These are phyloP conservation scores for Heptranchias perlo DNA, from an alignment of 2,113 vertebrate genomes.

Conservation along the genomic window DNA sequence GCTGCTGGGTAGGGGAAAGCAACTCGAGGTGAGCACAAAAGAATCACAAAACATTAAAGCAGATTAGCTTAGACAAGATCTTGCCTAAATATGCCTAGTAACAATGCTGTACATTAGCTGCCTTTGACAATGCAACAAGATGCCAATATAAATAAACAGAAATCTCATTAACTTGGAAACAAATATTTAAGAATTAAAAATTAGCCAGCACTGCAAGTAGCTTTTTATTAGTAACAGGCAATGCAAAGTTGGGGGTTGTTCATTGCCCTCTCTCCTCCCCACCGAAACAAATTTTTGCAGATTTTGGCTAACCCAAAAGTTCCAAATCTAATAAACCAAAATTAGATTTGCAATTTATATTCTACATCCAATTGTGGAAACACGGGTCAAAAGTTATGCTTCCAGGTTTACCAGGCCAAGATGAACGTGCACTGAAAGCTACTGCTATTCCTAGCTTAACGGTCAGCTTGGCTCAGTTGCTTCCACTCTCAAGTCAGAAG, in stretches of 20 bases:
- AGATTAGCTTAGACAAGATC: not conserved
- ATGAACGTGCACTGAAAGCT: too few relatives aligned
- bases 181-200: not conserved
- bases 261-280: not conserved
- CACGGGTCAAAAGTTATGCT: too few relatives aligned
- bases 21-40: not conserved
- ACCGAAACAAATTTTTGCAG: not conserved
- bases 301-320: not conserved
- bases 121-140: not conserved
- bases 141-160: not conserved
- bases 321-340: too few relatives aligned
- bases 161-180: not conserved
- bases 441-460: too few relatives aligned
- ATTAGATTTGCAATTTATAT: too few relatives aligned
- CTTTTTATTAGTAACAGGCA: too few relatives aligned
- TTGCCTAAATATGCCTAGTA: not conserved
- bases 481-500: too few relatives aligned
- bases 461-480: too few relatives aligned
- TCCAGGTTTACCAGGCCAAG: too few relatives aligned
- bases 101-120: too few relatives aligned
- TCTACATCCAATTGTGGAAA: too few relatives aligned
- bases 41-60: not conserved
- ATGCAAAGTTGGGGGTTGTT: not conserved
- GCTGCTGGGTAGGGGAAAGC: not conserved
- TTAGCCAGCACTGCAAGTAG: not conserved